These are phyloP conservation scores for Leuctra nigra DNA, from an alignment of 2,888 invertebrate species.

Conservation along the genomic window DNA sequence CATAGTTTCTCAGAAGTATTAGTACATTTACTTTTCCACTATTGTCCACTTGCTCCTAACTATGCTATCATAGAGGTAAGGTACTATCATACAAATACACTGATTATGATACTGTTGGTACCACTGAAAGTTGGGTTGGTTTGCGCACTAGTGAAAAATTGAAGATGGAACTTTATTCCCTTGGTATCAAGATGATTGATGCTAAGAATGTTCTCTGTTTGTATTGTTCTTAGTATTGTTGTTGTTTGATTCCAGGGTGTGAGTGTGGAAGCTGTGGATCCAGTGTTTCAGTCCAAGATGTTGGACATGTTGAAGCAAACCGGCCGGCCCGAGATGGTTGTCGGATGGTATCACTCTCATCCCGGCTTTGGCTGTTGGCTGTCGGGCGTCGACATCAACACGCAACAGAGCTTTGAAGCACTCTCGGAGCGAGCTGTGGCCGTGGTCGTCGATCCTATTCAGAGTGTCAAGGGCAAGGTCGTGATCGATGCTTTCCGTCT, in stretches of 20 bases:
- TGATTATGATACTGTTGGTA: too few relatives aligned
- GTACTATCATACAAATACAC: too few relatives aligned
- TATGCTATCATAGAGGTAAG: too few relatives aligned
- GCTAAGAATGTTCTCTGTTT: not conserved
- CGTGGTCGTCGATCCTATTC: conserved; percentile 98
- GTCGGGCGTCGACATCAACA: conserved; percentile 98
- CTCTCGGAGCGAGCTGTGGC: conserved; percentile 97
- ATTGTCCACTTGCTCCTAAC: too few relatives aligned
- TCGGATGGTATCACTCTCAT: conserved; percentile 98
- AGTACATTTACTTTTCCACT: too few relatives aligned
- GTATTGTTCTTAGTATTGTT: not conserved
- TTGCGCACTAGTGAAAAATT: too few relatives aligned
- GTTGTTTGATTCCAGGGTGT: conserved; percentile 64
- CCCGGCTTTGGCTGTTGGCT: conserved; percentile 99
- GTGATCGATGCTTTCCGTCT: conserved; percentile 99
- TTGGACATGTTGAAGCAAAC: conserved; percentile 97
- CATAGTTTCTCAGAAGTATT: too few relatives aligned
- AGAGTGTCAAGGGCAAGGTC: conserved; percentile 96
- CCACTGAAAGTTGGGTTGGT: too few relatives aligned
- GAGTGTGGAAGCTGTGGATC: conserved; percentile 99
- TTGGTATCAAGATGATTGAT: too few relatives aligned
- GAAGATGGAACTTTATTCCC: too few relatives aligned
- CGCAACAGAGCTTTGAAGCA: conserved; percentile 98
- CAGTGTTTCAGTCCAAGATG: conserved; percentile 99
- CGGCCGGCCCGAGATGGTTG: conserved; percentile 99